Base-by-base conservation (phyloP, 1,140 invertebrate species). In the Diabrotica undecimpunctata region DNA sequence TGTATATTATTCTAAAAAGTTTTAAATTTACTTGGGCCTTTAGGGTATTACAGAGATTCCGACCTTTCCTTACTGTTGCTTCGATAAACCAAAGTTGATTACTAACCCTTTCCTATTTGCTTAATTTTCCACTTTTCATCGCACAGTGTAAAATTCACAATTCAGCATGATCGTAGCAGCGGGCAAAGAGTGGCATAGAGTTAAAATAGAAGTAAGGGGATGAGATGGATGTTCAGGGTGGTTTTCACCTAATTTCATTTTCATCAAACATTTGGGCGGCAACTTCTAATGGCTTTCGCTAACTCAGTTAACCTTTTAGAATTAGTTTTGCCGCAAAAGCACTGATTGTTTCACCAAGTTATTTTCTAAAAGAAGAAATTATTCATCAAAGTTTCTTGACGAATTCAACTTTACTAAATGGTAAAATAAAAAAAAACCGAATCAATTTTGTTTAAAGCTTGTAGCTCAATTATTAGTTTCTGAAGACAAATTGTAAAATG, bases 221-320 rank as follows among this genome's bases (percentile, higher is more conserved):
- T 46, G 41, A 46, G 8, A 46, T 46, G n/a, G 41, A 46, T 46
- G 41, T 46, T 46, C 41, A n/a, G n/a, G n/a, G n/a, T 46, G 41
- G 41, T 46, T 46, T 46, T 46, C 41, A 46, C 41, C 41, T 46
- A 46, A 46, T 46, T 46, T 46, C 41, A 46, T 46, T 46, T 46
- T 46, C 41, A 46, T 46, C 41, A 46, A 46, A 46, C 41, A 46
- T 46, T 46, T 46, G 41, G 41, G 41, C 41, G 41, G 41, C 41
- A 46, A 46, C 41, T 46, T 46, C 41, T 46, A 46, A 46, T 46
- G 41, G 41, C 41, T 46, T 46, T n/a, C n/a, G 41, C 41, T 46
- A 46, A 46, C 41, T 46, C 41, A n/a, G 41, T 46, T 46, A 46
- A 46, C 41, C 41, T 46, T 46, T 6, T 8, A n/a, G 41, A 46